Evolutionary conservation across 2,797 vertebrate genomes (phyloP).

Genomic region (Neostethus bicornis): DNA sequence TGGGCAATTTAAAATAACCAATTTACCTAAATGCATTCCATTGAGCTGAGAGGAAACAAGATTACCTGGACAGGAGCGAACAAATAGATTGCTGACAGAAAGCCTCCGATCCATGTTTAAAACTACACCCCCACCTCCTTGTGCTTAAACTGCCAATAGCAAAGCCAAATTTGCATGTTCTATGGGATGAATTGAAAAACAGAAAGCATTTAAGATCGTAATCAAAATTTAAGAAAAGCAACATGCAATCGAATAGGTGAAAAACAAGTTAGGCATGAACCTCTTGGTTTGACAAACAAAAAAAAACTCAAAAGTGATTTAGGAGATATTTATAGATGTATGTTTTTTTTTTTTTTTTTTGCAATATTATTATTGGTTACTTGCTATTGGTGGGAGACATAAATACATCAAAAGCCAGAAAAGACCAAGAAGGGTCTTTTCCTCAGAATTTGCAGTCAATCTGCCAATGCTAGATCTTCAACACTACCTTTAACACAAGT

Average conservation of each 20-base stretch:
- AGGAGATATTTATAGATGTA: too few species aligned
- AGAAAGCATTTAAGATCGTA: background rate
- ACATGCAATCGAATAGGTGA: background rate
- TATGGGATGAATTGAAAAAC: background rate
- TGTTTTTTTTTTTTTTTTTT: too few species aligned
- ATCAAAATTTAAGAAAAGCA: background rate
- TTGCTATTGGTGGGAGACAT: too few species aligned
- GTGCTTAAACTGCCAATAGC: background rate
- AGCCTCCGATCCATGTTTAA: background rate
- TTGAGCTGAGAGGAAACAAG: background rate
- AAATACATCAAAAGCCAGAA: slow-evolving; percentile 1
- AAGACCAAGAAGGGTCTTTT: slow-evolving; percentile 11
- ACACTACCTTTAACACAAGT: too few species aligned
- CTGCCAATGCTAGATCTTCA: too few species aligned
- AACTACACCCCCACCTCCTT: background rate
- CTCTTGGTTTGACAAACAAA: background rate
- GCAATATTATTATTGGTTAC: too few species aligned
- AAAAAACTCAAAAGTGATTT: too few species aligned
- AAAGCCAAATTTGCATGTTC: background rate
- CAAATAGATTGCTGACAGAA: background rate
- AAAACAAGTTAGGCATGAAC: background rate
- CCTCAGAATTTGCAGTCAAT: background rate
- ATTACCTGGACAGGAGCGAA: background rate
- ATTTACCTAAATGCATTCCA: background rate
- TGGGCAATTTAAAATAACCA: background rate